Evolutionary conservation across 2,797 vertebrate genomes (phyloP).

Genomic region (Micrastur ruficollis): DNA sequence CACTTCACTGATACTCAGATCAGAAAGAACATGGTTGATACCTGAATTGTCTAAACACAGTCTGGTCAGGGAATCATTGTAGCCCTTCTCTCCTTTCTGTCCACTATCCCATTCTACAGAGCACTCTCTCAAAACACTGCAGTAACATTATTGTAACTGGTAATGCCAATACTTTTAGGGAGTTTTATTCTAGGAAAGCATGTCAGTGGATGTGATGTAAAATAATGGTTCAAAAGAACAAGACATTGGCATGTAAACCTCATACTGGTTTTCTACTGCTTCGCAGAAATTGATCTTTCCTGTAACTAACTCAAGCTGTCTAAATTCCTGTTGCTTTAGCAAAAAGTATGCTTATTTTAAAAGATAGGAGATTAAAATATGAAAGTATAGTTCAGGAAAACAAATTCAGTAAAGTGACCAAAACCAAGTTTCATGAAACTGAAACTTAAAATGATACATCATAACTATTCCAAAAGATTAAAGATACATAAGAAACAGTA

Average conservation of each 20-base stretch:
- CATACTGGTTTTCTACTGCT: background rate
- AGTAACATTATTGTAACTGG: background rate
- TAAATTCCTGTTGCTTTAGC: background rate
- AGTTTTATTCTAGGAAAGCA: background rate
- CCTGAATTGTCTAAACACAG: background rate
- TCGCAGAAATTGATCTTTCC: background rate
- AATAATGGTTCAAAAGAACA: background rate
- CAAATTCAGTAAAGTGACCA: background rate
- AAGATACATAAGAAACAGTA: background rate
- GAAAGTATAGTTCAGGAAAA: background rate
- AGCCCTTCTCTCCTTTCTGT: background rate
- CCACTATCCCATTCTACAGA: background rate
- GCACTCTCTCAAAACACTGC: background rate
- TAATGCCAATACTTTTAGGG: background rate
- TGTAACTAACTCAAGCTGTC: background rate
- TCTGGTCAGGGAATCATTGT: background rate
- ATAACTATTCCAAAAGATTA: background rate
- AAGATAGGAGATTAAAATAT: background rate
- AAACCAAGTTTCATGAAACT: background rate
- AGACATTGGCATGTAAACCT: background rate
- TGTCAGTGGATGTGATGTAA: background rate
- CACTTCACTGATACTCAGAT: background rate
- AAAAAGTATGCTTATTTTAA: background rate
- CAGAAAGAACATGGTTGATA: background rate
- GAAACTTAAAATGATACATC: background rate